Percentiles rank a stretch among this genome's conserved stretches.
These are phyloP conservation scores for Drosophila limbata DNA, from an alignment of 2,888 invertebrate species.

Conservation along the genomic window DNA sequence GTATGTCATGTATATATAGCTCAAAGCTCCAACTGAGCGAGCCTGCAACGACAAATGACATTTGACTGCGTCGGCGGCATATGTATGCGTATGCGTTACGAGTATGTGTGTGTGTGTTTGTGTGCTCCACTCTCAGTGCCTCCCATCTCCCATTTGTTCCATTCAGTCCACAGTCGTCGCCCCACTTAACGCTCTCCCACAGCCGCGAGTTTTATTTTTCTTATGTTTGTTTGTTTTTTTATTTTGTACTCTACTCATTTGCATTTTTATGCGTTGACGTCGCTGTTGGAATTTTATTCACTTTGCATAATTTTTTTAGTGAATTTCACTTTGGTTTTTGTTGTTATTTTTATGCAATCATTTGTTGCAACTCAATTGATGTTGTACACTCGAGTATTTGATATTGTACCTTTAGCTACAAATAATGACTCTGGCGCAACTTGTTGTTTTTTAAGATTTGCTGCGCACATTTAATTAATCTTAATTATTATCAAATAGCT, in stretches of 20 bases:
- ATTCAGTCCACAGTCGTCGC: slow-evolving; percentile 49
- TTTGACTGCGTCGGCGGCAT: slow-evolving; percentile 48
- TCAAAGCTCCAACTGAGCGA: slow-evolving; percentile 50
- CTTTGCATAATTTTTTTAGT: slow-evolving; percentile 43
- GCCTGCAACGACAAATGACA: slow-evolving; percentile 59
- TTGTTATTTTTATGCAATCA: slow-evolving; percentile 29
- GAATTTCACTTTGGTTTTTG: slow-evolving; percentile 33
- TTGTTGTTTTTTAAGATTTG: not conserved
- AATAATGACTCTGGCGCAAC: slow-evolving; percentile 7
- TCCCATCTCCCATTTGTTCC: slow-evolving; percentile 48
- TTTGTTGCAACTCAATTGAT: slow-evolving; percentile 45
- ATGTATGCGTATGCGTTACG: slow-evolving; percentile 3
- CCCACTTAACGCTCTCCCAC: slow-evolving; percentile 59
- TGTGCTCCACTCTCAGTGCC: slow-evolving; percentile 24
- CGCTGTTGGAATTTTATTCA: slow-evolving; percentile 51
- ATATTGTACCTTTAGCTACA: slow-evolving; percentile 4
- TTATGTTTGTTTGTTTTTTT: slow-evolving; percentile 13
- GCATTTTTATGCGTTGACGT: slow-evolving; percentile 65
- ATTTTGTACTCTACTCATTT: slow-evolving; percentile 52
- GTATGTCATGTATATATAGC: slow-evolving; percentile 34
- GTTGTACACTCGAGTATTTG: slow-evolving; percentile 10
- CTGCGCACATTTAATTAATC: slow-evolving; percentile 22
- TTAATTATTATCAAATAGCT: slow-evolving; percentile 16
- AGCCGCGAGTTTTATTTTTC: slow-evolving; percentile 12
- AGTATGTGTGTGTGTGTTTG: slow-evolving; percentile 10